Base-by-base conservation (phyloP, 2,888 invertebrate genomes). In the Byasa hedistus region DNA sequence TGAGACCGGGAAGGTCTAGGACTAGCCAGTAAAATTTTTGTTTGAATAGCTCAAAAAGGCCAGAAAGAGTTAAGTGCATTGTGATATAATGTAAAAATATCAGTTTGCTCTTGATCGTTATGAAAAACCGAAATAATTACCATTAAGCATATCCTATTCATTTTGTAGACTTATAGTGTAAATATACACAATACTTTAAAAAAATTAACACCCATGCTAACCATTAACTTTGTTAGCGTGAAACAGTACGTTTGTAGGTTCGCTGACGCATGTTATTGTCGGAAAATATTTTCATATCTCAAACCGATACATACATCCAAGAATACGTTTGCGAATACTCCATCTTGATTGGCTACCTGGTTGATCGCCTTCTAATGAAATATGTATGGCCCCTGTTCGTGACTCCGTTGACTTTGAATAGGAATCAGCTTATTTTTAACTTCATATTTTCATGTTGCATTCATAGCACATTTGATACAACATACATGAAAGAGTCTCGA, bases 171-270 rank as follows among this genome's bases (percentile, higher is more conserved):
- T n/a, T 7, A 27, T 4, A 2, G 27, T 7, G 32, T 32, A 32
- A 10, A 32, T 32, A 32, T n/a, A n/a, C n/a, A n/a, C n/a, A n/a
- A n/a, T n/a, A n/a, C n/a, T n/a, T n/a, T n/a, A n/a, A n/a, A 58
- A 64, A 64, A 54, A 54, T 56, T 44, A 54, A 59, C 69, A 69
- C 60, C 62, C 67, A 69, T 71, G n/a, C 65, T 64, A 70, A 63
- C 64, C 61, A 64, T 58, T 52, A 76, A 78, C 83, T 84, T 83
- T 82, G 79, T 70, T 74, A 72, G 75, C 70, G 72, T 12, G 71
- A 69, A 69, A 71, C 68, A 74, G 75, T 76, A 76, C 76, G 75
- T 77, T 82, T 79, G 80, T 82, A 84, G 83, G 82, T 78, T 78
- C 75, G 74, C 68, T 83, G 82, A 83, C 82, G 84, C 79, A 80